Percentiles rank a stretch among this genome's conserved stretches.
Conservation (phyloP, 2,113 vertebrate species). For the Hoplias malabaricus region DNA sequence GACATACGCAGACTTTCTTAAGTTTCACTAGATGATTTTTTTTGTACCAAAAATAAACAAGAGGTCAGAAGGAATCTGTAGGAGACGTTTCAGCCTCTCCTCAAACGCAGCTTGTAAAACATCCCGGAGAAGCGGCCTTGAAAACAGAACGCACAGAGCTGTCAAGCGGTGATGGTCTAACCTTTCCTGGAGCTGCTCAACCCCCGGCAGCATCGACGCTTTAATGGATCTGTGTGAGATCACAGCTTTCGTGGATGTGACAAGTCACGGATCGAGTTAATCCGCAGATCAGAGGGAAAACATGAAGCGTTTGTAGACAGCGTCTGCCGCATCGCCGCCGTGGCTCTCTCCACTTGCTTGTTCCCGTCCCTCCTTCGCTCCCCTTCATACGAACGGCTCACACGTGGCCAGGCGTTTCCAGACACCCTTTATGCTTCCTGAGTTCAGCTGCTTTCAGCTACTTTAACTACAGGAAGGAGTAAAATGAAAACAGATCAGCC, state of each 20-base stretch:
- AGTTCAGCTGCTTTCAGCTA: too few relatives aligned
- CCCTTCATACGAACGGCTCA: background rate
- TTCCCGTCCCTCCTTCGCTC: background rate
- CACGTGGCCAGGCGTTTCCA: too few relatives aligned
- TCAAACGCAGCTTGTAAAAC: background rate
- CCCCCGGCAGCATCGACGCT: background rate
- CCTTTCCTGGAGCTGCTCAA: background rate
- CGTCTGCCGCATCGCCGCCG: background rate
- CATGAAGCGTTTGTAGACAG: background rate
- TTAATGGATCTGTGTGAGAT: slow-evolving; percentile 1
- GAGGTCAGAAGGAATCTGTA: background rate
- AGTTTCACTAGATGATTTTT: background rate
- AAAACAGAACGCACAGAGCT: background rate
- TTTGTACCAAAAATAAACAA: background rate
- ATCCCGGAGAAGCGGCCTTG: background rate
- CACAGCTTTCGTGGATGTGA: background rate
- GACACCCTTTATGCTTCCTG: too few relatives aligned
- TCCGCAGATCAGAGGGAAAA: background rate
- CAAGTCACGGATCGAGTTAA: background rate
- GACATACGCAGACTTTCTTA: background rate
- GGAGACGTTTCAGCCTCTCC: background rate
- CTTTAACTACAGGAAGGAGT: too few relatives aligned
- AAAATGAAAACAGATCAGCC: too few relatives aligned
- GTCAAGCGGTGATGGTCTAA: background rate
- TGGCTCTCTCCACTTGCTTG: background rate